phyloP scores from a whole-genome alignment of 2,113 vertebrate genomes.

The Irena cyanogastra region DNA sequence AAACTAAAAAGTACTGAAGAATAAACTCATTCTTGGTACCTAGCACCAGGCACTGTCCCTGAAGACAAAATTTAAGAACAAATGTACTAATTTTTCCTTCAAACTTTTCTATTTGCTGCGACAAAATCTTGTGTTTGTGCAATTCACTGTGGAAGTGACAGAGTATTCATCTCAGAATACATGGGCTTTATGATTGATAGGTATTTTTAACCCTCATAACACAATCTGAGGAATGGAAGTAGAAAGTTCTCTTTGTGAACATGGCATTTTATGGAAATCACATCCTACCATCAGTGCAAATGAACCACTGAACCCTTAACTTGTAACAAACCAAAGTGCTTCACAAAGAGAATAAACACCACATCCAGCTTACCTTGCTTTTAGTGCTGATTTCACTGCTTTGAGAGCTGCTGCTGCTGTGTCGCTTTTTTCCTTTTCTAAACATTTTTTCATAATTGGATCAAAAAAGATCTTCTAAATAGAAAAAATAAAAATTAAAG shows the following conservation, averaged over 20 bases:
- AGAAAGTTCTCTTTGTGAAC: background rate
- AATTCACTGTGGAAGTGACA: background rate
- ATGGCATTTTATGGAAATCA: background rate
- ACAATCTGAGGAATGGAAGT: background rate
- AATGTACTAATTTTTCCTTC: background rate
- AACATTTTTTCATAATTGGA: slow-evolving; percentile 88
- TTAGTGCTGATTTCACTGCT: slow-evolving; percentile 98
- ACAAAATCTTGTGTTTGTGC: background rate
- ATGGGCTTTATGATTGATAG: background rate
- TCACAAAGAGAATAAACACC: background rate
- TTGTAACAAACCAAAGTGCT: background rate
- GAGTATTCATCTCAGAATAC: background rate
- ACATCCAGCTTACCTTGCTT: slow-evolving; percentile 84
- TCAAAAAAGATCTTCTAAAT: background rate
- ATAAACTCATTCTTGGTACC: background rate
- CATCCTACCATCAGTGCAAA: background rate
- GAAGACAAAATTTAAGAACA: background rate
- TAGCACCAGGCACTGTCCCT: background rate
- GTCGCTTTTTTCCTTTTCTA: slow-evolving; percentile 95
- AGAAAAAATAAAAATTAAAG: background rate
- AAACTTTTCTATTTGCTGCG: background rate
- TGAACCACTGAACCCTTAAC: background rate
- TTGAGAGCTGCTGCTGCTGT: slow-evolving; percentile 98
- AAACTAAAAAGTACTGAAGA: background rate
- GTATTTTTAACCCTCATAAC: background rate